Evolutionary conservation across 2,888 invertebrate genomes (phyloP).

Genomic region (Epinotia bilunana): DNA sequence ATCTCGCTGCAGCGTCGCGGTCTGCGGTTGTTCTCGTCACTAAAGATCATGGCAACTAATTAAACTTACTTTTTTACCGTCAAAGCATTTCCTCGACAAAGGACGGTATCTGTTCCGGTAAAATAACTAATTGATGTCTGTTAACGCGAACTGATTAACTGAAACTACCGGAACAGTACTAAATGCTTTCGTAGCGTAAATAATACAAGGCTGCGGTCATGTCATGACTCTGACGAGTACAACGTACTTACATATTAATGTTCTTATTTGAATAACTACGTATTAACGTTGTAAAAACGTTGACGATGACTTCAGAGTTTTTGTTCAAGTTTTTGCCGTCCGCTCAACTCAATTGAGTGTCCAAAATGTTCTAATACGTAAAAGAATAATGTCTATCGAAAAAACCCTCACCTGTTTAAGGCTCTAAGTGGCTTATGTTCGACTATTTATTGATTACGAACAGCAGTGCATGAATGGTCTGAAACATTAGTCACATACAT

Average conservation of each 20-base stretch:
- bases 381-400: constrained; percentile 1
- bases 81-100: constrained; percentile 63
- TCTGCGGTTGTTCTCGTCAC: constrained; percentile 49
- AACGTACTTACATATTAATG: constrained; percentile 21
- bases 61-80: constrained; percentile 56
- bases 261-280: constrained; percentile 20
- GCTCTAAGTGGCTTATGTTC: constrained; percentile 31
- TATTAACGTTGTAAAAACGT: constrained; percentile 12
- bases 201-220: constrained; percentile 31
- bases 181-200: constrained; percentile 25
- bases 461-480: constrained; percentile 32
- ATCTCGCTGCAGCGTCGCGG: constrained; percentile 49
- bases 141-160: constrained; percentile 48
- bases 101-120: constrained; percentile 63
- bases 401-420: constrained; percentile 42
- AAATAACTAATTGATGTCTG: constrained; percentile 54
- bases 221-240: constrained; percentile 22
- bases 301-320: constrained; percentile 24
- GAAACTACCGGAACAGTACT: constrained; percentile 49
- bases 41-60: constrained; percentile 50
- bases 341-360: constrained; percentile 29
- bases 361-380: constrained; percentile 15
- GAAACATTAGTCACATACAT: constrained; percentile 38
- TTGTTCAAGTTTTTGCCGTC: constrained; percentile 25
- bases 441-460: constrained; percentile 36